These are phyloP conservation scores for Planiliza haematocheilus DNA, from an alignment of 2,113 vertebrate species.

Conservation along the genomic window DNA sequence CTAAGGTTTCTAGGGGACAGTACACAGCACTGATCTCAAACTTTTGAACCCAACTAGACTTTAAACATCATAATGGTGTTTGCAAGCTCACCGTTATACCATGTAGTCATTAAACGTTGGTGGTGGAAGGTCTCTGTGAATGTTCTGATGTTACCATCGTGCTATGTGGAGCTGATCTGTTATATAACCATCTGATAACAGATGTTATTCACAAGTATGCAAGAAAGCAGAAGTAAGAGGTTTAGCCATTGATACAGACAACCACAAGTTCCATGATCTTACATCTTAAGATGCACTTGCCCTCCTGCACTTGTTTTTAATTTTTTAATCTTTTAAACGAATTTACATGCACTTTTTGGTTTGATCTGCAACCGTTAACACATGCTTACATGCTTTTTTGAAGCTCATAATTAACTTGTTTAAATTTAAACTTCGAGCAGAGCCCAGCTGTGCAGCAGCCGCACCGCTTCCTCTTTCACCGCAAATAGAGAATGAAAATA, in stretches of 20 bases:
- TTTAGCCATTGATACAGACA: not conserved
- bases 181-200: not conserved
- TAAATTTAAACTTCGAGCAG: constrained; percentile 3
- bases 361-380: not conserved
- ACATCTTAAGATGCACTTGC: not conserved
- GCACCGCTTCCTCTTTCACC: constrained; percentile 54
- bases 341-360: too few species aligned
- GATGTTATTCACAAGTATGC: not conserved
- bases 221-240: constrained; percentile 36
- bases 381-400: not conserved
- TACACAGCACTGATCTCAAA: too few species aligned
- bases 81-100: too few species aligned
- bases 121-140: too few species aligned
- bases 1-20: too few species aligned
- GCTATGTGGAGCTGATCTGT: not conserved
- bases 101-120: too few species aligned
- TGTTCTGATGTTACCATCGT: not conserved
- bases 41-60: too few species aligned
- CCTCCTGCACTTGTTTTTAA: too few species aligned
- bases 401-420: not conserved
- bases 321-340: too few species aligned
- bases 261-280: not conserved
- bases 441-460: constrained; percentile 24
- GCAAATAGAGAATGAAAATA: constrained; percentile 16
- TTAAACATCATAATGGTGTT: too few species aligned